Conservation (phyloP, 1,140 invertebrate species). For the Aphelinus atriplicis region DNA sequence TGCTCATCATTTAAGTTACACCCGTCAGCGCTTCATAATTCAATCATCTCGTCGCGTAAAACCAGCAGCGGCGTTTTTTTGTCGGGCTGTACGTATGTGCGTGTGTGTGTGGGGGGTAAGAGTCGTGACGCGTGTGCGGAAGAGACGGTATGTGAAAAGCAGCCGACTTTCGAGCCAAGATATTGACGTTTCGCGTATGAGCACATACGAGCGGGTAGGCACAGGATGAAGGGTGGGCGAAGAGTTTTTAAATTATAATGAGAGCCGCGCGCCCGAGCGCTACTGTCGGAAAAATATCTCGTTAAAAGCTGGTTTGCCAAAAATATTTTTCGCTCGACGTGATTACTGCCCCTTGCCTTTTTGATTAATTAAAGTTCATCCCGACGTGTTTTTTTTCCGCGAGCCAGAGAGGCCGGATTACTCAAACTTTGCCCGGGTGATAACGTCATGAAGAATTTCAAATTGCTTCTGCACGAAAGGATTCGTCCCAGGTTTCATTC, state of each 20-base stretch:
- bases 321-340: neutral
- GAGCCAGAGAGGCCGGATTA: neutral
- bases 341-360: neutral
- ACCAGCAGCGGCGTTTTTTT: too few species aligned
- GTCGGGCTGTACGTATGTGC: too few species aligned
- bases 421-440: neutral
- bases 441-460: neutral
- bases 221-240: neutral
- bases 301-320: slow-evolving; percentile 8
- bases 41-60: too few species aligned
- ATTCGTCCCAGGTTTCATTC: too few species aligned
- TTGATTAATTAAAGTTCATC: neutral
- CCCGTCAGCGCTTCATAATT: too few species aligned
- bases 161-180: slow-evolving; percentile 6
- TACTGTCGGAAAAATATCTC: slow-evolving; percentile 17
- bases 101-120: too few species aligned
- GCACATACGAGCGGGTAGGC: too few species aligned
- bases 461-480: neutral
- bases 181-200: slow-evolving; percentile 5
- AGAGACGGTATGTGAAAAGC: neutral
- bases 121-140: too few species aligned
- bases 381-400: neutral
- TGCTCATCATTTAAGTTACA: too few species aligned
- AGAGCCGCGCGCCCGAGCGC: neutral
- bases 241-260: slow-evolving; percentile 22